These are phyloP conservation scores for Oncopodura yosiiana DNA, from an alignment of 1,140 invertebrate species.

Conservation along the genomic window DNA sequence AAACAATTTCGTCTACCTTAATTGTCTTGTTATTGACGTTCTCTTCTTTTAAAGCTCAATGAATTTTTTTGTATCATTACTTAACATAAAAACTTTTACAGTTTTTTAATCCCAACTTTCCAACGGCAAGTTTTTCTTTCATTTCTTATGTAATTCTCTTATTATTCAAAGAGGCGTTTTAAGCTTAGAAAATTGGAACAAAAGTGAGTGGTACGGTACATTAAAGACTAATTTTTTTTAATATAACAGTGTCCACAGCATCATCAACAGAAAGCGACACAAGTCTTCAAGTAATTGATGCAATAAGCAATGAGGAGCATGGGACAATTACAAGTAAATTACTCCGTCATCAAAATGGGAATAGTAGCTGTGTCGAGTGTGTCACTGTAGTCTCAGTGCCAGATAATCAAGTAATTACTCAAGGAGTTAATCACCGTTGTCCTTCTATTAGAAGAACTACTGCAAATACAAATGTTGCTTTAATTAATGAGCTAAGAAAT, in stretches of 20 bases:
- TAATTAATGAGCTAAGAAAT: slow-evolving; percentile 36
- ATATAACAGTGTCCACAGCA: slow-evolving; percentile 21
- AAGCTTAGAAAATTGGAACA: too few relatives aligned
- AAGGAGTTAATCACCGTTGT: slow-evolving; percentile 28
- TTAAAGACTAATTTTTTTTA: background rate
- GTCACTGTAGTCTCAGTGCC: slow-evolving; percentile 32
- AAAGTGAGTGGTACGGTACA: background rate
- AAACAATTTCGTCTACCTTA: too few relatives aligned
- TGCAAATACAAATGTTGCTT: slow-evolving; percentile 8
- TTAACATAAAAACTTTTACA: too few relatives aligned
- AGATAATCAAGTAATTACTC: slow-evolving; percentile 32
- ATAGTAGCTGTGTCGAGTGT: slow-evolving; percentile 26
- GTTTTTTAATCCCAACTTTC: too few relatives aligned
- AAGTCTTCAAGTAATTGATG: background rate
- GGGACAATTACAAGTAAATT: background rate
- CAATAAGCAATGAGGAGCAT: background rate
- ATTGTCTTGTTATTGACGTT: too few relatives aligned
- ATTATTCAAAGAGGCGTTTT: too few relatives aligned
- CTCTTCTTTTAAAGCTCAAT: too few relatives aligned
- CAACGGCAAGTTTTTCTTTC: too few relatives aligned
- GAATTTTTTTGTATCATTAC: too few relatives aligned
- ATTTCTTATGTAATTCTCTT: too few relatives aligned
- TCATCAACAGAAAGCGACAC: slow-evolving; percentile 12
- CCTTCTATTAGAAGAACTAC: slow-evolving; percentile 11
- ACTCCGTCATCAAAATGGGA: background rate